phyloP scores from a whole-genome alignment of 2,888 invertebrate species.

The Hybos culiciformis region DNA sequence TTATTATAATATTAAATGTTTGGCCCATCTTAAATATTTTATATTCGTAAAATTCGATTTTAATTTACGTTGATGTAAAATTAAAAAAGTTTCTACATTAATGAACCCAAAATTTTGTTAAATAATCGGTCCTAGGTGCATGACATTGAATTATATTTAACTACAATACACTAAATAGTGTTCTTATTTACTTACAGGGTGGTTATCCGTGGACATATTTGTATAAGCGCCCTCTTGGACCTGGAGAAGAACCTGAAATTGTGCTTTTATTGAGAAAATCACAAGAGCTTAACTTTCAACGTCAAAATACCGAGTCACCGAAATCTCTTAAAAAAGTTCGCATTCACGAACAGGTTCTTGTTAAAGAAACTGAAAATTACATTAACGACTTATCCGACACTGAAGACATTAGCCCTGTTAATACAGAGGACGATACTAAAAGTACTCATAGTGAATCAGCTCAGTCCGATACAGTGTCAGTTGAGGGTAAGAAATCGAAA shows the following conservation, averaged over 20 bases:
- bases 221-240: constrained; percentile 46
- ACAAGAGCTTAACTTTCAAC: constrained; percentile 24
- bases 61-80: no score
- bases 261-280: constrained; percentile 30
- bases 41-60: no score
- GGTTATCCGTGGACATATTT: constrained; percentile 72
- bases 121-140: background rate
- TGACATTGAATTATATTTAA: background rate
- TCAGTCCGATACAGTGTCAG: constrained; percentile 32
- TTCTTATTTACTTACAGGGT: constrained; percentile 35
- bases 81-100: background rate
- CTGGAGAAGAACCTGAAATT: constrained; percentile 34
- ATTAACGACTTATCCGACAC: constrained; percentile 33
- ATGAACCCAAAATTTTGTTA: background rate
- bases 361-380: constrained; percentile 34
- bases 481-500: constrained; percentile 26
- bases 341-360: constrained; percentile 34
- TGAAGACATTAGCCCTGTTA: constrained; percentile 19
- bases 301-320: constrained; percentile 31
- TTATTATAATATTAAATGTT: background rate
- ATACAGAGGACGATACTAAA: constrained; percentile 18
- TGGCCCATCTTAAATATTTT: no score
- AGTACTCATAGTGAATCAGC: constrained; percentile 25
- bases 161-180: background rate
- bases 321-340: constrained; percentile 35